phyloP scores from a whole-genome alignment of 2,113 vertebrate species.

The Limnothrissa miodon region DNA sequence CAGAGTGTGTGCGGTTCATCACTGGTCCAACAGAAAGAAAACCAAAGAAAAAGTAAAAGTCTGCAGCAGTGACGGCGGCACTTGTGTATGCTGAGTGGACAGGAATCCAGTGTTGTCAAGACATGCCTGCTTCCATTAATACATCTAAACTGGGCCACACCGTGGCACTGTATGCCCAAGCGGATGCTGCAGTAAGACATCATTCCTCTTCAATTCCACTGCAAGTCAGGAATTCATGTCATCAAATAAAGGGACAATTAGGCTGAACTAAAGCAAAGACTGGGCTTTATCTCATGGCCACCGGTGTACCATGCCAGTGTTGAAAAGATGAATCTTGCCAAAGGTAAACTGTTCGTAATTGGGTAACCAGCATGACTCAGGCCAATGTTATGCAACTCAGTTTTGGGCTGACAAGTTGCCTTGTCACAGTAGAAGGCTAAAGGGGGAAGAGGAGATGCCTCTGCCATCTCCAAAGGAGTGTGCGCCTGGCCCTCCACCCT shows the following conservation, averaged over 20 bases:
- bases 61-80: not conserved
- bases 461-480: slow-evolving; percentile 39
- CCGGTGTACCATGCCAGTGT: not conserved
- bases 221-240: not conserved
- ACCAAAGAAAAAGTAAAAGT: not conserved
- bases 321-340: not conserved
- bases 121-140: slow-evolving; percentile 40
- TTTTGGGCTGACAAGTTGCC: not conserved
- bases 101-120: slow-evolving; percentile 41
- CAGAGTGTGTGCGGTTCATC: not conserved
- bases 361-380: not conserved
- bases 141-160: slow-evolving; percentile 17
- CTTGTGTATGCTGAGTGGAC: slow-evolving; percentile 29
- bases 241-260: not conserved
- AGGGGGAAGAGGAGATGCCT: slow-evolving; percentile 37
- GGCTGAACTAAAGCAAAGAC: not conserved
- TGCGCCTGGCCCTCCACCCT: not conserved
- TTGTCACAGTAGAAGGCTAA: not conserved
- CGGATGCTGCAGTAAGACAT: not conserved
- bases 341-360: not conserved
- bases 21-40: not conserved
- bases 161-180: not conserved
- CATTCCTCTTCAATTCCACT: not conserved
- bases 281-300: not conserved
- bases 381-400: not conserved